phyloP scores from a whole-genome alignment of 2,888 invertebrate species.

The Formica aserva region DNA sequence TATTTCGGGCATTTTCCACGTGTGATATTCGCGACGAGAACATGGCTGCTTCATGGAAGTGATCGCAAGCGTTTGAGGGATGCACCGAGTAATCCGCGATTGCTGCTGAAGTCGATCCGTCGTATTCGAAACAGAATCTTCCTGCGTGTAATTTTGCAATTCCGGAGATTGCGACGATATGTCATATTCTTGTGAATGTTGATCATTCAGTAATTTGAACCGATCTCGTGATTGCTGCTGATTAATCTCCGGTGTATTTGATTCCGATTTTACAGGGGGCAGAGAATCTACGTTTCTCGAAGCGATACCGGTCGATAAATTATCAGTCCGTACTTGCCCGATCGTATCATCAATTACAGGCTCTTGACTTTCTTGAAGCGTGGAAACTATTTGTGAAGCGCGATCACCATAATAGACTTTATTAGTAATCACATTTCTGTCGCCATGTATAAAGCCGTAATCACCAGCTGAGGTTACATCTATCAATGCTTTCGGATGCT shows the following conservation, averaged over 20 bases:
- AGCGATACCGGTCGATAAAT: background rate
- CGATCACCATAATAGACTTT: background rate
- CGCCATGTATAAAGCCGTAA: slow-evolving; percentile 54
- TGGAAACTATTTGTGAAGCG: slow-evolving; percentile 7
- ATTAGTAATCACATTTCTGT: background rate
- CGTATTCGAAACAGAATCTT: background rate
- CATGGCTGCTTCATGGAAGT: background rate
- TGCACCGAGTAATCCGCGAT: background rate
- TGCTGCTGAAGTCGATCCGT: background rate
- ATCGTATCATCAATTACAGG: background rate
- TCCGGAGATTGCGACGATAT: background rate
- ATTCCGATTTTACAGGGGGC: background rate
- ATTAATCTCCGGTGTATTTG: background rate
- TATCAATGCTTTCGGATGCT: slow-evolving; percentile 6
- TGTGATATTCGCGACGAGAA: background rate
- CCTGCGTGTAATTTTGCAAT: background rate
- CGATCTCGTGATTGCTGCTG: background rate
- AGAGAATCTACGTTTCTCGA: background rate
- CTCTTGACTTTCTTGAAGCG: background rate
- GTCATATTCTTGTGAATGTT: slow-evolving; percentile 10
- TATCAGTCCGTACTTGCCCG: background rate
- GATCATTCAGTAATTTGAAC: background rate
- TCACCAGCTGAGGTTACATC: slow-evolving; percentile 50
- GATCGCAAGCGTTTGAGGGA: background rate
- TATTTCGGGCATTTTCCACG: background rate